phyloP scores from a whole-genome alignment of 2,797 vertebrate species.

The Myotis vivesi region DNA sequence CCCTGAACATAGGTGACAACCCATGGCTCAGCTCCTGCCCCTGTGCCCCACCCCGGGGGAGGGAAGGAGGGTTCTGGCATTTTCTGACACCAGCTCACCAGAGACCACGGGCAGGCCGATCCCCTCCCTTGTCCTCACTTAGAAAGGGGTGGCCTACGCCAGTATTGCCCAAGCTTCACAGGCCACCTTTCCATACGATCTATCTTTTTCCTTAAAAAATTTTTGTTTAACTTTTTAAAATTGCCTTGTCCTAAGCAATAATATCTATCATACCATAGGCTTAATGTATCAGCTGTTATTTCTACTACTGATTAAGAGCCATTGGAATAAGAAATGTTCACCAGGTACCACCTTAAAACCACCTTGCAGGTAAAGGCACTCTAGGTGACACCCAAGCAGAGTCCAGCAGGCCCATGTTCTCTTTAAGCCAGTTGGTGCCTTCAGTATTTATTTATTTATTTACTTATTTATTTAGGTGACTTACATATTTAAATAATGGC shows the following conservation, averaged over 20 bases:
- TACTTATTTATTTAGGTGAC: too few species aligned
- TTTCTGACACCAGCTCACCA: not conserved
- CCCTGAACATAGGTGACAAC: not conserved
- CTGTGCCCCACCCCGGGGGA: not conserved
- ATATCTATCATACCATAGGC: not conserved
- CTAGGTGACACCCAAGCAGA: not conserved
- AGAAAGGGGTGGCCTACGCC: not conserved
- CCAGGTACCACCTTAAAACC: not conserved
- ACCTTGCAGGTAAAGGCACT: not conserved
- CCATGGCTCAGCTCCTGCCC: not conserved
- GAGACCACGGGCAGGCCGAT: not conserved
- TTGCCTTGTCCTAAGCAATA: not conserved
- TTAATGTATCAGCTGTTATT: not conserved
- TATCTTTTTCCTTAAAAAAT: not conserved
- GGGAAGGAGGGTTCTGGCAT: not conserved
- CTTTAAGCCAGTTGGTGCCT: not conserved
- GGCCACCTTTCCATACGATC: not conserved
- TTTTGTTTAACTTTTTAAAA: not conserved
- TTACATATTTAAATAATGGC: not conserved
- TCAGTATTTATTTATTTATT: too few species aligned
- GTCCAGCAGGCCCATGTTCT: fast-evolving
- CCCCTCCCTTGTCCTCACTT: not conserved
- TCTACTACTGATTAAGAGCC: not conserved
- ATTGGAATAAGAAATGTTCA: not conserved
- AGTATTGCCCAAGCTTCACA: not conserved